A percentile compares a stretch with the other conserved stretches of the same genome.
phyloP scores from a whole-genome alignment of 1,140 invertebrate genomes.

The Zaprionus capensis region DNA sequence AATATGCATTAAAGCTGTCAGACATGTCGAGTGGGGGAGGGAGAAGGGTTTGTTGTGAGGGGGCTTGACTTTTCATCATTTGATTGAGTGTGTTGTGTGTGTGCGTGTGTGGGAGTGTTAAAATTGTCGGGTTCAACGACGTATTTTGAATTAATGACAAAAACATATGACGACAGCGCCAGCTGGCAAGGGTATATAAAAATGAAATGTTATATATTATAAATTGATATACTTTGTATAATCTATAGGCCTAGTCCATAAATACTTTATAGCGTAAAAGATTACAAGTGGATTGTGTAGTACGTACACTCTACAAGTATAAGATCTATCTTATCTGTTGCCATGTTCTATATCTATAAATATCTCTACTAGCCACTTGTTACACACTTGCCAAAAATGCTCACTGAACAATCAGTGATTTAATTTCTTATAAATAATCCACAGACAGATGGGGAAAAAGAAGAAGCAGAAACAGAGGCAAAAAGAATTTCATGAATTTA shows the following conservation, averaged over 20 bases:
- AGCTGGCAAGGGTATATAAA: not conserved
- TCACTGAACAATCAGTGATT: conserved; percentile 13
- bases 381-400: conserved; percentile 18
- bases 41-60: not conserved
- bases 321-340: not conserved
- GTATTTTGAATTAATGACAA: conserved; percentile 9
- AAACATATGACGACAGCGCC: conserved; percentile 6
- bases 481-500: conserved; percentile 34
- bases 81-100: conserved; percentile 17
- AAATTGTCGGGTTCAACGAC: conserved; percentile 5
- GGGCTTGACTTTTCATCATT: conserved; percentile 18
- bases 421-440: conserved; percentile 23
- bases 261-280: not conserved
- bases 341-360: not conserved
- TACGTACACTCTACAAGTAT: not conserved
- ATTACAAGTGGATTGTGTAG: not conserved
- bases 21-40: not conserved
- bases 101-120: not conserved
- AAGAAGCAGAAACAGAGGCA: not conserved
- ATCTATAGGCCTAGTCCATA: not conserved
- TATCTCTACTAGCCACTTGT: conserved; percentile 16
- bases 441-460: conserved; percentile 14
- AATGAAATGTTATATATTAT: not conserved
- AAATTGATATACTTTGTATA: conserved; percentile 1
- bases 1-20: conserved; percentile 29